Evolutionary conservation across 2,888 invertebrate genomes (phyloP), one percentile per base, ranked within the genome.

Genomic region (Aspidiotus destructor): DNA sequence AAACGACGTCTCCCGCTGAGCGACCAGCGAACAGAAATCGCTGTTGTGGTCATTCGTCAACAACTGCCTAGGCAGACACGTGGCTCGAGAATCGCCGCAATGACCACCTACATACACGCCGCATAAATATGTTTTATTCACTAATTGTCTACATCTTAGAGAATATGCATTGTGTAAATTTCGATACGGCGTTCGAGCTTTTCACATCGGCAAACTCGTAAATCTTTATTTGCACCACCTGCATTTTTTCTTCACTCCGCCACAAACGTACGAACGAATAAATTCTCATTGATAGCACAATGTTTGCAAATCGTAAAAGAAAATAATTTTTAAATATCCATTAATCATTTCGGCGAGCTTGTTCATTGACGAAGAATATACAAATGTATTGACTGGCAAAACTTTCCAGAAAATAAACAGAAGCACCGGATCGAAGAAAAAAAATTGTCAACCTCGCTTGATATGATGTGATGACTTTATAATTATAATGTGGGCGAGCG

Each of bases 21-120:
- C 48, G 48, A 48, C 10, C 48, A 28, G 48, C 48, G 2, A n/a
- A n/a, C 48, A 28, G 48, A 48, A 48, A 13, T 48, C 48, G 48
- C 6, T n/a, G 48, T 48, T 48, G 58, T 57, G 65, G 58, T 65
- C 58, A 42, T 58, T 64, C 57, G 65, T 65, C 65, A 65, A 58
- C 65, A 65, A 65, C 57, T 65, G 65, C 2, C 28, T 5, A 28
- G 42, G 55, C 15, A 44, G 42, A 57, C 64, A 64, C 64, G 64
- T 55, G 65, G 55, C 65, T 58, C 17, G 10, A 40, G 40, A 58
- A 40, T 40, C 9, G 17, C 58, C 17, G 9, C 44, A 40, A 41
- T 65, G 65, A 58, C 65, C 58, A 41, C 65, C 57, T 44, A 65
- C 52, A 62, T 15, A 62, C n/a, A 48, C n/a, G 48, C 48, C 48